Evolutionary conservation across 1,140 invertebrate species (phyloP).

Genomic region (Drosophila varians): DNA sequence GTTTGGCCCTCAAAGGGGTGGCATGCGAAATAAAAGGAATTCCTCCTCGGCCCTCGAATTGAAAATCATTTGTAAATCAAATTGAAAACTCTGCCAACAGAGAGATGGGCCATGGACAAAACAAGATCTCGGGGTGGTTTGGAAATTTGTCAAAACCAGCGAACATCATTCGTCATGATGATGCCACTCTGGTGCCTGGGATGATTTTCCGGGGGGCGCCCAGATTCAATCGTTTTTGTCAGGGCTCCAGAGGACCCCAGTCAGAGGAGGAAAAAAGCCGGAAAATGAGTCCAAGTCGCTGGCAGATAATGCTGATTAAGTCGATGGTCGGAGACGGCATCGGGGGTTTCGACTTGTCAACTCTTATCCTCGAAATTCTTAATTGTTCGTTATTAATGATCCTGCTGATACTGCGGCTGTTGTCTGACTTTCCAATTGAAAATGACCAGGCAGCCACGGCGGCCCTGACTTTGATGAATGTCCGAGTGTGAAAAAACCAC

Average conservation of each 20-base stretch:
- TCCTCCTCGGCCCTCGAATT: constrained; percentile 27
- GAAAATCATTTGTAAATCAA: constrained; percentile 70
- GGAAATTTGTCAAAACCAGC: constrained; percentile 61
- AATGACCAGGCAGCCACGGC: constrained; percentile 28
- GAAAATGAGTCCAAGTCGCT: constrained; percentile 29
- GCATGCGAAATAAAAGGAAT: constrained; percentile 11
- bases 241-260: constrained; percentile 6
- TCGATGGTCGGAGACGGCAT: constrained; percentile 27
- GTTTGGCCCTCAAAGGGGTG: constrained; percentile 33
- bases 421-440: constrained; percentile 68
- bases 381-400: constrained; percentile 77
- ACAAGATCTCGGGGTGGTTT: constrained; percentile 23
- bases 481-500: constrained; percentile 53
- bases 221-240: constrained; percentile 35
- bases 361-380: constrained; percentile 63
- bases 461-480: constrained; percentile 71
- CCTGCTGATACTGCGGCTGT: constrained; percentile 33
- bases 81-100: constrained; percentile 52
- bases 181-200: background rate
- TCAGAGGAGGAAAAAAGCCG: background rate
- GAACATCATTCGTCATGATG: constrained; percentile 63
- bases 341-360: constrained; percentile 35
- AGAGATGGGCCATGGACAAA: constrained; percentile 47
- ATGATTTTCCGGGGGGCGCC: background rate
- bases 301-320: constrained; percentile 50